Base-by-base conservation (phyloP, 2,888 invertebrate species). In the Lasioglossum lativentre region DNA sequence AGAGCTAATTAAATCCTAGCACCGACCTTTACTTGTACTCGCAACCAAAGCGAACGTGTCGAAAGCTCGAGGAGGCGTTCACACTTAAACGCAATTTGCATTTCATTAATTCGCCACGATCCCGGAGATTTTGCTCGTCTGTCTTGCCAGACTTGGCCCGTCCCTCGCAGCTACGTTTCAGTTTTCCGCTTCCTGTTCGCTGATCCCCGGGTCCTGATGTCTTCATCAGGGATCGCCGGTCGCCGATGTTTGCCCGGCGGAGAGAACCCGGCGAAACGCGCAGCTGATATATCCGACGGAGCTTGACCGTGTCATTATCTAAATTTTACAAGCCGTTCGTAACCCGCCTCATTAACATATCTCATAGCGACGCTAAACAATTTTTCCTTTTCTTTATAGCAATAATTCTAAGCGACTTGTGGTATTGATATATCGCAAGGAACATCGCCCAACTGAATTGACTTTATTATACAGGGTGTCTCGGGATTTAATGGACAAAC, bases 1-100 rank as follows among this genome's bases (percentile, higher is more conserved):
- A 91, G 91, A 90, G 90, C 92, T 93, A 94, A 93, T 94, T 94
- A 94, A 94, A 93, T 93, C 93, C 91, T 90, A 90, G 90, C 87
- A 83, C 86, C 91, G 89, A 91, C 89, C 92, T 91, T 89, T 87
- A 89, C 86, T 84, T 85, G 82, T 82, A 78, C 78, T 78, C 71
- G 56, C 82, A 82, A 86, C 86, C 88, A 87, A 90, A 91, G 92
- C 91, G 91, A 88, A 93, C 90, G 92, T 90, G 93, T 92, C 92
- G 92, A 91, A 90, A 91, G 90, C 89, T 89, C 89, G 88, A 86
- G 68, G 82, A 86, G 83, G 80, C 85, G 87, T 91, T 90, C 90
- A 87, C 91, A 91, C 91, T 93, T 92, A 93, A 94, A 93, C 90
- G 94, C 91, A 92, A 93, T 93, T 92, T 93, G 92, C 93, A 93